Conservation (phyloP, 2,113 vertebrate species). For the Columba janthina region DNA sequence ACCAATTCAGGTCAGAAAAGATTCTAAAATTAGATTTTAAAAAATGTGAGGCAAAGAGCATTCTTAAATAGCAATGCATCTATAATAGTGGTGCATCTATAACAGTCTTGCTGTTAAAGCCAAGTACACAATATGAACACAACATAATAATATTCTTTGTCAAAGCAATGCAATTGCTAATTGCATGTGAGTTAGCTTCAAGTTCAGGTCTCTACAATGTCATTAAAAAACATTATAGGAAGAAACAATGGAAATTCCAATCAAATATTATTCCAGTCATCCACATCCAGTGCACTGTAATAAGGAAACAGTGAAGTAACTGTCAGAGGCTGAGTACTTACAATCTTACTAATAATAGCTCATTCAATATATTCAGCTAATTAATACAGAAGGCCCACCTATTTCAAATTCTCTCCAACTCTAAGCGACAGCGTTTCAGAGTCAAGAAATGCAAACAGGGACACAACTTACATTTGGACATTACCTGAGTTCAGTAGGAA, state of each 20-base stretch:
- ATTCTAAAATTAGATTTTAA: not conserved
- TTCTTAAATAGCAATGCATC: not conserved
- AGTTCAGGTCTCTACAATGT: not conserved
- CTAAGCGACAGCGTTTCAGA: not conserved
- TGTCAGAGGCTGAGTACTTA: not conserved
- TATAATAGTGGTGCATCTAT: fast-evolving
- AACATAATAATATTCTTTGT: not conserved
- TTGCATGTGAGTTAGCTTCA: not conserved
- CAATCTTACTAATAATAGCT: not conserved
- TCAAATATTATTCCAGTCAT: not conserved
- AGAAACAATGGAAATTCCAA: not conserved
- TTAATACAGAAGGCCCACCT: not conserved
- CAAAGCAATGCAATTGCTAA: not conserved
- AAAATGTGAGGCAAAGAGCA: not conserved
- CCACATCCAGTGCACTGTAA: not conserved
- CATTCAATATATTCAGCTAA: not conserved
- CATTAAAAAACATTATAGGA: not conserved
- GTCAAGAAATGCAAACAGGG: not conserved
- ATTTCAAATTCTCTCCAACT: not conserved
- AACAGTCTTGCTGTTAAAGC: not conserved
- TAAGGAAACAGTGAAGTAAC: not conserved
- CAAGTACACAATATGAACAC: not conserved
- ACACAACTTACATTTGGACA: not conserved
- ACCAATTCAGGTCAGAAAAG: not conserved
- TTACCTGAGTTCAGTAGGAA: not conserved